A percentile compares a stretch with the other conserved stretches of the same genome.
phyloP scores from a whole-genome alignment of 1,140 invertebrate genomes.

The Arion vulgaris region DNA sequence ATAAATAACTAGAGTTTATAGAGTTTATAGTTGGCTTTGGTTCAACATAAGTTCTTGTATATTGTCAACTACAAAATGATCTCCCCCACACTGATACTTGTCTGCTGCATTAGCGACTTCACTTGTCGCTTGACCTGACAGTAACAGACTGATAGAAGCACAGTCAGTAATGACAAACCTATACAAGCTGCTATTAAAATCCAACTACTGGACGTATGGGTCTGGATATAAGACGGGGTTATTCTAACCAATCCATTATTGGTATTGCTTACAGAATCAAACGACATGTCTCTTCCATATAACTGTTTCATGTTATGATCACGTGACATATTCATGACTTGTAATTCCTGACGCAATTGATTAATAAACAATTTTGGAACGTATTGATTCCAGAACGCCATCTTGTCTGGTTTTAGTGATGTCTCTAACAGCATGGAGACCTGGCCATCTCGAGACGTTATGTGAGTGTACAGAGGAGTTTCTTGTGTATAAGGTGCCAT shows the following conservation, averaged over 20 bases:
- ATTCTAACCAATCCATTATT: background rate
- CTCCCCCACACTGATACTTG: constrained; percentile 50
- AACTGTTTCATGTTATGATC: constrained; percentile 7
- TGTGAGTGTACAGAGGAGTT: constrained; percentile 51
- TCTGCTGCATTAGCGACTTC: constrained; percentile 54
- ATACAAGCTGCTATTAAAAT: constrained; percentile 61
- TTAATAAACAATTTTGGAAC: constrained; percentile 51
- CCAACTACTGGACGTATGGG: constrained; percentile 52
- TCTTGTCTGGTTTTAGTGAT: constrained; percentile 55
- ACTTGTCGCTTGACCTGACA: constrained; percentile 57
- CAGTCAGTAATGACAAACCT: constrained; percentile 52
- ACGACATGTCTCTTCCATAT: background rate
- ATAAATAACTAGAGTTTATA: too few species aligned
- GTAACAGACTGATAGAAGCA: constrained; percentile 58
- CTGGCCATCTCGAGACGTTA: constrained; percentile 40
- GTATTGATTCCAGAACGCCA: constrained; percentile 62
- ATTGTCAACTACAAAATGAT: constrained; percentile 43
- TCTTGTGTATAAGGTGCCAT: constrained; percentile 51
- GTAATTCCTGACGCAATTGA: constrained; percentile 33
- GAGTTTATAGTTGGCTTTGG: too few species aligned
- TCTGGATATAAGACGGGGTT: constrained; percentile 23
- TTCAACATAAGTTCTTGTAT: too few species aligned
- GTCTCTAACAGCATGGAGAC: constrained; percentile 42
- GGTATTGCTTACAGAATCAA: background rate
- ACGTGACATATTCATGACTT: constrained; percentile 16